These are phyloP conservation scores for Tyto alba DNA, from an alignment of 2,113 vertebrate species.

Conservation along the genomic window DNA sequence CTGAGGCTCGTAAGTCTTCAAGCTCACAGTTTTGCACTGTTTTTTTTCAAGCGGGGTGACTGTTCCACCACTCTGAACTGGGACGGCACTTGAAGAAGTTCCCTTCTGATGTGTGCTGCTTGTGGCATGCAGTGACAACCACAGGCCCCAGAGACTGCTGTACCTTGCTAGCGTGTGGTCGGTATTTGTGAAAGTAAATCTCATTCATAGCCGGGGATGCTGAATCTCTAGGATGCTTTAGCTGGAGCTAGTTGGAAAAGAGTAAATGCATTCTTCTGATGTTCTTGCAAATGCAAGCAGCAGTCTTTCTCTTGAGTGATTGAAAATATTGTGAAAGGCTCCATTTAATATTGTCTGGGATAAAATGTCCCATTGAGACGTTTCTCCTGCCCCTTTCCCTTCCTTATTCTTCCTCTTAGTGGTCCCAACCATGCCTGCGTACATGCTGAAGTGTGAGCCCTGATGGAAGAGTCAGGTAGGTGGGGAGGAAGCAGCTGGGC, in stretches of 20 bases:
- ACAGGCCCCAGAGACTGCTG: background rate
- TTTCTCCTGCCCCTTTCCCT: background rate
- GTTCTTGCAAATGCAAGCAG: background rate
- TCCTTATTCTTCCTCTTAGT: background rate
- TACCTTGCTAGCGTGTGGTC: background rate
- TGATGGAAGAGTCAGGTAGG: background rate
- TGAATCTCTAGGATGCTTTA: background rate
- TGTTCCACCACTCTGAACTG: background rate
- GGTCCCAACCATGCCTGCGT: background rate
- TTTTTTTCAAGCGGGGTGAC: background rate
- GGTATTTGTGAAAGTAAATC: background rate
- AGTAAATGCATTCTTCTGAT: background rate
- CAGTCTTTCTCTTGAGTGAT: background rate
- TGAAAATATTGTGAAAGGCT: background rate
- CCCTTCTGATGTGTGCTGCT: background rate
- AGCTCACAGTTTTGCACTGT: background rate
- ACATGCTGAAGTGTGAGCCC: background rate
- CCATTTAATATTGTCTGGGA: background rate
- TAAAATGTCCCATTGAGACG: background rate
- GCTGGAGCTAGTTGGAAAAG: background rate
- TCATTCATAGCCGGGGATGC: background rate
- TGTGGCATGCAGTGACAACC: background rate
- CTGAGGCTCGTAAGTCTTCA: background rate
- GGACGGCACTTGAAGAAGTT: background rate
- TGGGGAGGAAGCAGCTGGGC: accelerated